Base-by-base conservation (phyloP, 2,888 invertebrate species). In the Xylota segnis region DNA sequence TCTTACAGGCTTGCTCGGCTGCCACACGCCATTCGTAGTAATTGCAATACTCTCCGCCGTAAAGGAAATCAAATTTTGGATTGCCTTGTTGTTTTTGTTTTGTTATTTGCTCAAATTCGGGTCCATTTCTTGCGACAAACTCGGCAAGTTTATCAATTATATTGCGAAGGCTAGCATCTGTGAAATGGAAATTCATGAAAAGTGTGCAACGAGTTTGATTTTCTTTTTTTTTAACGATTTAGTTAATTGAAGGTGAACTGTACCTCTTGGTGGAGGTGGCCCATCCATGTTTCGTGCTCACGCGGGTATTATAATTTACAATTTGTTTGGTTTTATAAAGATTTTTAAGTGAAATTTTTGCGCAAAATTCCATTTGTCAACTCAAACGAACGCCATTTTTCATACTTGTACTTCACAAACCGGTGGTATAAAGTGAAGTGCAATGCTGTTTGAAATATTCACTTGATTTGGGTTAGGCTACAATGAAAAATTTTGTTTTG, bases 51-150 rank as follows among this genome's bases (percentile, higher is more conserved):
- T 98, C 98, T 75, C 99, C 99, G 88, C 98, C 98, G 93, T 98
- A 99, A 83, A 99, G 94, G 93, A 99, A 99, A 90, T 96, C 96
- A 94, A 99, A 99, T 92, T 98, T 98, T 4, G 98, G 98, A 93
- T 99, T 99, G 91, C 97, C 98, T 93, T 98, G 97, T 93, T 99
- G 99, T 93, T 99, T 99, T 91, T 97, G 97, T 94, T 99, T 99
- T 83, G 99, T 99, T 96, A 99, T 99, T 93, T 97, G 96, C 93
- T 99, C 99, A 93, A 99, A 99, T 92, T 99, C 99, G n/a, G 98
- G 98, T 70, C 99, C 99, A 96, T 99, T 99, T 93, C 98, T 94
- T 81, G 99, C 99, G 88, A 99, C 99, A 94, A 99, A 99, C 93
- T 98, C 98, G 12, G 99, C 99, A 90, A 99, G 94, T 94, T 99